Evolutionary conservation across 2,888 invertebrate species (phyloP).

Genomic region (Quadroppia sp.): DNA sequence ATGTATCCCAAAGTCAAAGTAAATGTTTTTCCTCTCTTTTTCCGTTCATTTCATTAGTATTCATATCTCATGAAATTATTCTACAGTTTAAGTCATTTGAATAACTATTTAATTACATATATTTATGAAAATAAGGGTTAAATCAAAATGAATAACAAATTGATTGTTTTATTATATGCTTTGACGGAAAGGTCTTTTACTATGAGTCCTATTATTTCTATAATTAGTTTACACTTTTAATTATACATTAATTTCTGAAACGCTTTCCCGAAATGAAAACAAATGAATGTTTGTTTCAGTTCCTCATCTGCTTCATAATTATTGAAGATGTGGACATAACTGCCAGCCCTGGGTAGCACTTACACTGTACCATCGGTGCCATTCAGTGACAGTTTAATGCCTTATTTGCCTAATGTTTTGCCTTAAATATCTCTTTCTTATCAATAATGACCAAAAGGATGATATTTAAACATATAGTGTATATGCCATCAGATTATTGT

Average conservation of each 20-base stretch:
- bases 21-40: neutral
- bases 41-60: neutral
- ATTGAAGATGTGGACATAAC: neutral
- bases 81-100: constrained; percentile 7
- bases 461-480: neutral
- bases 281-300: neutral
- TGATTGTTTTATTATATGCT: neutral
- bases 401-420: constrained; percentile 25
- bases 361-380: neutral
- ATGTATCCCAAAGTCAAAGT: neutral
- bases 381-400: constrained; percentile 7
- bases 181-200: neutral
- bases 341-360: neutral
- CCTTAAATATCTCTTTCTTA: constrained; percentile 4
- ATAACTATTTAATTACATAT: neutral
- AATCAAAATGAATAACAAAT: constrained; percentile 24
- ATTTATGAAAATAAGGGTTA: neutral
- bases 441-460: neutral
- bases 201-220: neutral
- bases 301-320: neutral
- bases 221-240: constrained; percentile 33
- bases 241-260: constrained; percentile 3
- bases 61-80: neutral
- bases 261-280: neutral
- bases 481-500: too few relatives aligned